Evolutionary conservation across 2,797 vertebrate genomes (phyloP).

Genomic region (Dryobates pubescens): DNA sequence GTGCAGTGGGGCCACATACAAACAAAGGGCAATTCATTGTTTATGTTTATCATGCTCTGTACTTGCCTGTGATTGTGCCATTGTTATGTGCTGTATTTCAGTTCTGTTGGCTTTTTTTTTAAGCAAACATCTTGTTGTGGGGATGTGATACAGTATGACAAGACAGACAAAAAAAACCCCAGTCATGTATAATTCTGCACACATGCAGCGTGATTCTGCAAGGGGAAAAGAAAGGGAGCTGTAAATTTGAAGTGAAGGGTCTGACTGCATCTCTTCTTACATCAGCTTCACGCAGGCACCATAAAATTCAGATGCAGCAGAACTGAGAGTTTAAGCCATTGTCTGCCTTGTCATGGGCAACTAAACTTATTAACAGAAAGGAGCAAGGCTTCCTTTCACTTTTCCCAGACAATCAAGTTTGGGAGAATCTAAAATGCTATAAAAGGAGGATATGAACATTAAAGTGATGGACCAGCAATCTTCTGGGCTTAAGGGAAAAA

Average conservation of each 20-base stretch:
- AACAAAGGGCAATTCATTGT: not conserved
- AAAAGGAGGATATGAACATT: not conserved
- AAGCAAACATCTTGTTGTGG: accelerated
- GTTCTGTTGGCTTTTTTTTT: not conserved
- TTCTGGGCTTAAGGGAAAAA: not conserved
- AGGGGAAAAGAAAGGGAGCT: not conserved
- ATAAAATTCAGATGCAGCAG: not conserved
- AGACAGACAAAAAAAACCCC: not conserved
- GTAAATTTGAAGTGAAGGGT: not conserved
- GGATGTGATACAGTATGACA: not conserved
- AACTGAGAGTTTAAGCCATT: not conserved
- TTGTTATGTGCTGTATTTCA: not conserved
- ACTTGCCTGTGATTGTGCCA: not conserved
- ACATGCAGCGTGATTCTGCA: not conserved
- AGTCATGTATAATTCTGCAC: not conserved
- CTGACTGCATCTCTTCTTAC: not conserved
- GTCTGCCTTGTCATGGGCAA: not conserved
- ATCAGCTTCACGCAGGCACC: not conserved
- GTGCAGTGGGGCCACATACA: accelerated
- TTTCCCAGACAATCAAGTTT: not conserved
- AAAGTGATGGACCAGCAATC: not conserved
- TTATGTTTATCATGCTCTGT: not conserved
- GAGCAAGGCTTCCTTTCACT: not conserved
- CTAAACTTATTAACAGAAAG: not conserved
- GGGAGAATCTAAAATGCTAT: not conserved